A percentile compares a stretch with the other conserved stretches of the same genome.
These are phyloP conservation scores for Colaptes auratus DNA, from an alignment of 2,113 vertebrate species.

Conservation along the genomic window DNA sequence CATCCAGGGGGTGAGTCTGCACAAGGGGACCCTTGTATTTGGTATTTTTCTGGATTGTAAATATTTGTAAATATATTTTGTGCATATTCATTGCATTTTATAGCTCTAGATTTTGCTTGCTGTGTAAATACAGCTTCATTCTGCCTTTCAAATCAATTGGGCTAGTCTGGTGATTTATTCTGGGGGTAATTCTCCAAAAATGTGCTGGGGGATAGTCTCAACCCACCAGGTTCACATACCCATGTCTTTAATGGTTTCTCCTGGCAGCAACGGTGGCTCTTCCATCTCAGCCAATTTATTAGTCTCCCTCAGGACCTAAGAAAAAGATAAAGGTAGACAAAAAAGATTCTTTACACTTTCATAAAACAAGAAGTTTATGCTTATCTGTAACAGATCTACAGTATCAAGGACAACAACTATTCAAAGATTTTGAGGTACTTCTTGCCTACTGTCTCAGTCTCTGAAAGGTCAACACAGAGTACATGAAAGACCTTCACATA, in stretches of 20 bases:
- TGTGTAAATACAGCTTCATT: no score
- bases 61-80: no score
- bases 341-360: background rate
- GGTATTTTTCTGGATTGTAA: no score
- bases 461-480: background rate
- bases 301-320: conserved; percentile 79
- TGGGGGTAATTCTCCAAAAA: no score
- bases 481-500: background rate
- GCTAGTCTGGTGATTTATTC: no score
- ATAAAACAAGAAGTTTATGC: background rate
- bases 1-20: no score
- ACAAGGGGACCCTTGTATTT: no score
- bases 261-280: conserved; percentile 89
- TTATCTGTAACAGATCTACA: background rate
- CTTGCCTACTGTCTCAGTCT: background rate
- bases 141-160: no score
- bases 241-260: conserved; percentile 92
- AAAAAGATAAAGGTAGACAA: background rate
- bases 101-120: no score
- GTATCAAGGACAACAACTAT: background rate
- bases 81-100: no score
- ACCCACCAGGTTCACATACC: conserved; percentile 63
- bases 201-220: no score
- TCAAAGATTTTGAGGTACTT: background rate
- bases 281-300: conserved; percentile 88